Evolutionary conservation across 2,888 invertebrate species (phyloP).

Genomic region (Caradrina clavipalpis): DNA sequence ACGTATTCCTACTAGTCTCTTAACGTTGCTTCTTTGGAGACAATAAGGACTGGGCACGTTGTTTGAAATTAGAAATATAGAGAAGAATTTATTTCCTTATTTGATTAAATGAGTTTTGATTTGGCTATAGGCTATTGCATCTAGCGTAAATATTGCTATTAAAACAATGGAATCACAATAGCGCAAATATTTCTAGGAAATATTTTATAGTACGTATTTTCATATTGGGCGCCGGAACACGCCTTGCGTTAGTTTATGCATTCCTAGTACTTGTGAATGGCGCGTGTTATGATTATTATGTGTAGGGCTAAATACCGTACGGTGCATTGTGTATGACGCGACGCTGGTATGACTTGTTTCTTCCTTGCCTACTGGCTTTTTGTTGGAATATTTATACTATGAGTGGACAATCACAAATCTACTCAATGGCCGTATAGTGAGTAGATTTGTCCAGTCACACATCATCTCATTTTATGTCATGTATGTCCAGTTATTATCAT

Average conservation of each 20-base stretch:
- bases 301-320: slow-evolving; percentile 34
- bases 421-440: too few relatives aligned
- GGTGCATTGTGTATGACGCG: slow-evolving; percentile 15
- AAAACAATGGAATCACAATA: neutral
- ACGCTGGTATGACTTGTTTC: slow-evolving; percentile 6
- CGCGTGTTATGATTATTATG: slow-evolving; percentile 31
- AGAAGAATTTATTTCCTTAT: too few relatives aligned
- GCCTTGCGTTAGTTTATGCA: slow-evolving; percentile 39
- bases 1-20: too few relatives aligned
- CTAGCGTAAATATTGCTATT: too few relatives aligned
- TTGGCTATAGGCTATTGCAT: too few relatives aligned
- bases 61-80: too few relatives aligned
- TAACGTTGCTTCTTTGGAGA: too few relatives aligned
- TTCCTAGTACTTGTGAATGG: slow-evolving; percentile 44
- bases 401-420: neutral
- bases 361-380: slow-evolving; percentile 17
- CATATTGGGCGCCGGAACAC: slow-evolving; percentile 26
- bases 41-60: too few relatives aligned
- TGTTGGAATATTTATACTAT: neutral
- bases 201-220: slow-evolving; percentile 1
- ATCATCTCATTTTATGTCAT: neutral
- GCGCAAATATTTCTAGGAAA: neutral
- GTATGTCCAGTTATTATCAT: neutral
- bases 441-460: neutral
- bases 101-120: too few relatives aligned